phyloP scores from a whole-genome alignment of 2,113 vertebrate species.

The Psittacula cyanocephala region DNA sequence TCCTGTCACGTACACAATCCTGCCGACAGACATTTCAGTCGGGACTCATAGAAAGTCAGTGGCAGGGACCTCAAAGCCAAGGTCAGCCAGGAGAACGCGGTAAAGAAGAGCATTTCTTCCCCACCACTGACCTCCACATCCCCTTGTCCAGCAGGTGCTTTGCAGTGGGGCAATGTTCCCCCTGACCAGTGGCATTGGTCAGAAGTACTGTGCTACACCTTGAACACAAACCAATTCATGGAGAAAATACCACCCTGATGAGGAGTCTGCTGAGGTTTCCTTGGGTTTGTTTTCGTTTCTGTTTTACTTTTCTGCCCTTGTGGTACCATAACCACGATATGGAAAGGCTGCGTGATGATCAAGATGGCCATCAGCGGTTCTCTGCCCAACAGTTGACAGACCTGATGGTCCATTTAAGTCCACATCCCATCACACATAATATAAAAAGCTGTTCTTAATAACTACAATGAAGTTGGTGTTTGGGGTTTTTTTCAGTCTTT shows the following conservation, averaged over 20 bases:
- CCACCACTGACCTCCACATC: not conserved
- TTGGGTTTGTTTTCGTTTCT: not conserved
- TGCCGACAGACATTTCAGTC: not conserved
- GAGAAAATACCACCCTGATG: not conserved
- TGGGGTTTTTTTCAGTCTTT: not conserved
- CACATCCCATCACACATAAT: not conserved
- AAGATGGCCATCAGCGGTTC: not conserved
- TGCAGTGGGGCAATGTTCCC: not conserved
- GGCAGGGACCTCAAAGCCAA: not conserved
- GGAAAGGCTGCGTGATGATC: not conserved
- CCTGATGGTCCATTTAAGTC: not conserved
- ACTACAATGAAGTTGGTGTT: not conserved
- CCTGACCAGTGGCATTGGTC: too few relatives aligned
- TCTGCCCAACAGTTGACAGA: not conserved
- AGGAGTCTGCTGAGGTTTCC: not conserved
- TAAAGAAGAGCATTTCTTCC: not conserved
- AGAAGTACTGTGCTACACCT: not conserved
- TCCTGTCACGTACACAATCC: not conserved
- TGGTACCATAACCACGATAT: rapidly evolving
- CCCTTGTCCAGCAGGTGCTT: not conserved
- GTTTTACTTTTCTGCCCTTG: not conserved
- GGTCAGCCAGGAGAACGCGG: not conserved
- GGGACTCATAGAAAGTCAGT: not conserved
- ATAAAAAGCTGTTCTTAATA: not conserved
- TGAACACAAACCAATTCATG: rapidly evolving